These are phyloP conservation scores for Odocoileus virginianus DNA, from an alignment of 2,113 vertebrate genomes.

Conservation along the genomic window DNA sequence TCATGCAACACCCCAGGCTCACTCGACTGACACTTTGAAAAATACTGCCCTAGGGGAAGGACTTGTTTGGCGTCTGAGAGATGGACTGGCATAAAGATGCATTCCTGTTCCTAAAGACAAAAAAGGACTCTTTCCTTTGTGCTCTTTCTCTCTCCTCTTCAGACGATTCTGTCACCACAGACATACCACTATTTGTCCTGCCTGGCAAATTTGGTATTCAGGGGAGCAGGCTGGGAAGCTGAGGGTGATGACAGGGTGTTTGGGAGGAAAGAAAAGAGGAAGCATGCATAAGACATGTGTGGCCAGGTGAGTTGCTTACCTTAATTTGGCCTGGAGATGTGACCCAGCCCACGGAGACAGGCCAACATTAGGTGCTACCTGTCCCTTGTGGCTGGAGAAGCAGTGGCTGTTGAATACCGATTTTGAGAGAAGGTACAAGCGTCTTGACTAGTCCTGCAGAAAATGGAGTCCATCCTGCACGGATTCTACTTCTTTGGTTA, in stretches of 20 bases:
- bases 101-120: not conserved
- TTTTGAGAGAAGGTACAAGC: not conserved
- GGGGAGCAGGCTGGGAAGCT: not conserved
- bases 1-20: too few species aligned
- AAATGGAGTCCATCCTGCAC: not conserved
- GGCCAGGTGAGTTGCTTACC: not conserved
- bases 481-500: not conserved
- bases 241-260: rapidly evolving
- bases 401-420: not conserved
- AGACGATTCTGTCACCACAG: not conserved
- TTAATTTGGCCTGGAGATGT: not conserved
- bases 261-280: not conserved
- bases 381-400: not conserved
- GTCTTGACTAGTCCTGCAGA: not conserved
- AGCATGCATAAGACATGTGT: rapidly evolving
- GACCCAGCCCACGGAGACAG: rapidly evolving
- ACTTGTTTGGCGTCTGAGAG: not conserved
- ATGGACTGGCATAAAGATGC: not conserved
- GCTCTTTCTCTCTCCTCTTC: not conserved
- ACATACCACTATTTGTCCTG: rapidly evolving
- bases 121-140: not conserved
- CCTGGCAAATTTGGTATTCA: not conserved
- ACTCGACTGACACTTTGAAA: not conserved
- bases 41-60: not conserved
- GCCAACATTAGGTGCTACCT: rapidly evolving